Base-by-base conservation (phyloP, 2,888 invertebrate species). In the Cerceris rybyensis region DNA sequence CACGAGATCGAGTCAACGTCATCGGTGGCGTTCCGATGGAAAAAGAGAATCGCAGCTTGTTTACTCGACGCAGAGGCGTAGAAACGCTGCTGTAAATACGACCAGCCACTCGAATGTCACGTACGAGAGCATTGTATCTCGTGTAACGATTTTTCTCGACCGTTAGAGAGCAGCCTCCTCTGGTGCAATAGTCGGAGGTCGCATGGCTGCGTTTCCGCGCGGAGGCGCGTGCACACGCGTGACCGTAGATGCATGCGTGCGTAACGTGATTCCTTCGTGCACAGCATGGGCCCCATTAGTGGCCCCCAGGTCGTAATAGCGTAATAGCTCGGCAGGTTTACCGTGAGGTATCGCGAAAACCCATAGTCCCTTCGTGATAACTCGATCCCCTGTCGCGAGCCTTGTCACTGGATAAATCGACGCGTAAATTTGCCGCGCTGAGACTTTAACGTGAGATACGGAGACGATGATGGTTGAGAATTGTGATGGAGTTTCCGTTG, bases 201-300 rank as follows among this genome's bases (percentile, higher is more conserved):
- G 54, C 59, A 46, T 61, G 59, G 50, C 61, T 69, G 76, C 73
- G 82, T 79, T 70, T 61, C 66, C 70, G 54, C 28, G 58, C 54
- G n/a, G 61, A 67, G 63, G 64, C 71, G 75, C 60, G 82, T 70
- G 75, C 70, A 60, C 70, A 70, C 72, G 70, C 52, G 28, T 54
- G 55, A 69, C 70, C 55, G 46, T 17, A 46, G 43, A 50, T 73
- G 73, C 78, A 77, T 73, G 75, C 75, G 83, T 70, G 69, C 63
- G 73, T 80, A 80, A 78, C 83, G 86, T 86, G 84, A 81, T 78
- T 86, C 83, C 75, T 70, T 80, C 81, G 75, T 81, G 79, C 83
- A 66, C 81, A 87, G 83, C 78, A 81, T 80, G 84, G 77, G 71
- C 77, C 79, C 84, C 80, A 83, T 86, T 84, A 87, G 74, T 75